A percentile compares a stretch with the other conserved stretches of the same genome.
Evolutionary conservation across 2,888 invertebrate species (phyloP).

Genomic region (Sipha maydis): DNA sequence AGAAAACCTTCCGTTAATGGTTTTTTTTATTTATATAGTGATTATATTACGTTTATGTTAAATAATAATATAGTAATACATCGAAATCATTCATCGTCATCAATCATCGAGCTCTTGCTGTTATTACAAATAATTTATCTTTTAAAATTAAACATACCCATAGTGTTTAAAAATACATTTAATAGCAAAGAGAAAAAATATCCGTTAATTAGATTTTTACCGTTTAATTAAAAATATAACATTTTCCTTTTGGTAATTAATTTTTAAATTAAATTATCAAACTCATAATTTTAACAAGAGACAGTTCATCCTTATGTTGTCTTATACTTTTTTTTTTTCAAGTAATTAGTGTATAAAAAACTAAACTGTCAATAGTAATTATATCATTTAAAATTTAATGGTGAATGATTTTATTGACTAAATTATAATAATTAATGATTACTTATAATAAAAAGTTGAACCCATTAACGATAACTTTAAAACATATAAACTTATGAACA

Average conservation of each 20-base stretch:
- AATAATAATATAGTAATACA: background rate
- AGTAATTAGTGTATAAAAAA: constrained; percentile 24
- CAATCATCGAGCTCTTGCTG: background rate
- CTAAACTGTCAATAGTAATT: constrained; percentile 50
- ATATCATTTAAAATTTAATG: constrained; percentile 34
- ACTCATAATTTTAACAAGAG: constrained; percentile 42
- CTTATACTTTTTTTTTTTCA: background rate
- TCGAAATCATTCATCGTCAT: background rate
- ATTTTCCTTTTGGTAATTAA: constrained; percentile 35
- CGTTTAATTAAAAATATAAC: constrained; percentile 47
- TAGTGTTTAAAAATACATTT: background rate
- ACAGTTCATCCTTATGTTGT: constrained; percentile 33
- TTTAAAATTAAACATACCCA: background rate
- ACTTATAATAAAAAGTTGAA: background rate
- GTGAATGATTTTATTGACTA: constrained; percentile 15
- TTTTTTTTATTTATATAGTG: background rate
- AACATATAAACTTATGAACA: background rate
- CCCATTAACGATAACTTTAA: background rate
- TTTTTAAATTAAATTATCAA: constrained; percentile 41
- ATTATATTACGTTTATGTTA: background rate
- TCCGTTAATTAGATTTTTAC: constrained; percentile 45
- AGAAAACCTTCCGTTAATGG: no score
- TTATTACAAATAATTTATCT: background rate
- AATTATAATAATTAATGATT: background rate
- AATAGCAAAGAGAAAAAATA: background rate